phyloP scores from a whole-genome alignment of 2,888 invertebrate species.

The Hydraecia micacea region DNA sequence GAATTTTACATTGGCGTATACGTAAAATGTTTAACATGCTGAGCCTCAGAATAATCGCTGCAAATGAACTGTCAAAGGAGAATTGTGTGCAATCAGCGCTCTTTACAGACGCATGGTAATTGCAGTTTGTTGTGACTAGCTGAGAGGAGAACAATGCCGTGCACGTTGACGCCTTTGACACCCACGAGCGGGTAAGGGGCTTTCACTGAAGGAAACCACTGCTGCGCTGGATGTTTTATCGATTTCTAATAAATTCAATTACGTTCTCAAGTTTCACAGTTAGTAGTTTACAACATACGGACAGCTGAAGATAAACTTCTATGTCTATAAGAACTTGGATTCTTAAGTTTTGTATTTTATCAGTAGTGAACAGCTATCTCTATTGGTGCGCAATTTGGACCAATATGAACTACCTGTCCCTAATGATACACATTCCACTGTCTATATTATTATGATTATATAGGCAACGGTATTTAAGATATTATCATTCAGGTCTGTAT shows the following conservation, averaged over 20 bases:
- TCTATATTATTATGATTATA: not conserved
- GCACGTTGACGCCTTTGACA: constrained; percentile 14
- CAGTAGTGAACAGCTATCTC: not conserved
- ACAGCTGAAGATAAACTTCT: not conserved
- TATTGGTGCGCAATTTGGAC: not conserved
- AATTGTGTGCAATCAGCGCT: constrained; percentile 24
- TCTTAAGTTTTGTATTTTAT: not conserved
- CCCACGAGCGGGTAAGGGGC: not conserved
- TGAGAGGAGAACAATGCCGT: constrained; percentile 30
- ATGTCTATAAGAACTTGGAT: not conserved
- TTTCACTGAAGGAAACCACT: constrained; percentile 1
- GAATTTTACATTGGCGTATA: not conserved
- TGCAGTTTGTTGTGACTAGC: constrained; percentile 43
- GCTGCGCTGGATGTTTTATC: not conserved
- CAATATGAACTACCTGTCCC: not conserved
- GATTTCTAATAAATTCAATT: constrained; percentile 9
- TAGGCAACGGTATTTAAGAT: not conserved
- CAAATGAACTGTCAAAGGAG: constrained; percentile 28
- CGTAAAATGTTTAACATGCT: not conserved
- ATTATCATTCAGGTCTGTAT: constrained; percentile 1
- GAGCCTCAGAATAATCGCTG: not conserved
- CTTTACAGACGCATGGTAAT: constrained; percentile 26
- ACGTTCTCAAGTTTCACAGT: constrained; percentile 4
- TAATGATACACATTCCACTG: not conserved
- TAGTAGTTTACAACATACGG: not conserved